Evolutionary conservation across 2,113 vertebrate species (phyloP), one percentile per base, ranked within the genome.

Genomic region (Mixornis gularis): DNA sequence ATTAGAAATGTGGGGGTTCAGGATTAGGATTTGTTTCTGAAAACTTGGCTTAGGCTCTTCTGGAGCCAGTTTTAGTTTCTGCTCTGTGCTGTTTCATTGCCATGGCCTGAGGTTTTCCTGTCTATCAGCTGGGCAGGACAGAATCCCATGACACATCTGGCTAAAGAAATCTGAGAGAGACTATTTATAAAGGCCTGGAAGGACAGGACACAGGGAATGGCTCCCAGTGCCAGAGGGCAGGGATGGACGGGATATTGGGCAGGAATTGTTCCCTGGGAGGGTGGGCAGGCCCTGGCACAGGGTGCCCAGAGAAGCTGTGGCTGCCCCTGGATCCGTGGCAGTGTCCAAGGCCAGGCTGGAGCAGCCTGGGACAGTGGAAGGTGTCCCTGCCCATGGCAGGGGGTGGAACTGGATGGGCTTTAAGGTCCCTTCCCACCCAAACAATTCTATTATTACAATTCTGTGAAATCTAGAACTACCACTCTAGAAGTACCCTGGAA

Each of bases 351-450:
- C 36, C 76, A 58, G 66, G 43, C 0, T 72, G 76, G 76, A 79
- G 66, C 36, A 49, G 66, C 66, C 66, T 49, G 51, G 58, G 14
- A 12, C 38, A 22, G 51, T 51, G 51, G 26, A 0, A 87, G 27
- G 51, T 19, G 51, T 58, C 43, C 51, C 66, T 51, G 59, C 10
- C 58, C 51, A 19, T 19, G 36, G 26, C 43, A 32, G 17, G 17
- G 12, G 13, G 5, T 49, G 13, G 32, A 0, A 41, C 1, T 3
- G 6, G 0, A 21, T 17, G 27, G 1, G 4, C 0, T 20, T 52
- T 44, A 4, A 25, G 6, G 19, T 46, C 19, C 27, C 8, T 58
- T 16, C 29, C 11, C 1, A 6, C 44, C 19, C 44, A 27, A 40
- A 21, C 4, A 14, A 44, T 24, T 43, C 36, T 4, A 3, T 62